Evolutionary conservation across 2,113 vertebrate species (phyloP), one percentile per base, ranked within the genome.

Genomic region (Hystrix cristata): DNA sequence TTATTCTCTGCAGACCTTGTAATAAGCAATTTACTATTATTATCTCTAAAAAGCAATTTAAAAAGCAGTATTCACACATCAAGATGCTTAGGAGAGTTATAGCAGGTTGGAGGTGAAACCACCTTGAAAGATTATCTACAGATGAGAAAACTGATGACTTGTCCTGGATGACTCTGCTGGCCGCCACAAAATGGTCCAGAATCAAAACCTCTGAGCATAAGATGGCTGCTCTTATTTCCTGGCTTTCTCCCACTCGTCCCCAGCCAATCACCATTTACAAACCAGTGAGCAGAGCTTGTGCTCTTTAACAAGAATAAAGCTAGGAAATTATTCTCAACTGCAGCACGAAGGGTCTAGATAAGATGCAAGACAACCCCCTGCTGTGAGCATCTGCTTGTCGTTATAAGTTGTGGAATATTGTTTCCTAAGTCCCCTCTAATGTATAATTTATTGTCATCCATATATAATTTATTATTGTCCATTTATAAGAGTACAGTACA

Each of bases 21-120:
- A 62, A 31, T n/a, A 91, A 25, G 31, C 5, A 13, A 48, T 72
- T 53, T 43, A 69, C 8, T 78, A 76, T 43, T 67, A 72, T 74
- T 82, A 51, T 29, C 53, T 90, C 38, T 74, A 38, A 57, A 81
- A 86, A 85, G 46, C 25, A 88, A 43, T 59, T 53, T 91, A 67
- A 78, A 92, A 93, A 67, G 43, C n/a, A 79, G 38, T 27, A 83
- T 80, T 89, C 34, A 97, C n/a, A 10, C 62, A 81, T 65, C 10
- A 76, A 69, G 27, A 18, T 83, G 65, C 18, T 84, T 48, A 31
- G 90, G 23, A 83, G 38, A 91, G 64, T 64, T 51, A 59, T 0
- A 74, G 51, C 21, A 83, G 29, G 18, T 15, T 46, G 34, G 27
- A 82, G 9, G 43, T 90, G 29, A 90, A 96, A 80, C 57, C 71